Evolutionary conservation across 2,113 vertebrate species (phyloP).

Genomic region (Melanotaenia duboulayi): DNA sequence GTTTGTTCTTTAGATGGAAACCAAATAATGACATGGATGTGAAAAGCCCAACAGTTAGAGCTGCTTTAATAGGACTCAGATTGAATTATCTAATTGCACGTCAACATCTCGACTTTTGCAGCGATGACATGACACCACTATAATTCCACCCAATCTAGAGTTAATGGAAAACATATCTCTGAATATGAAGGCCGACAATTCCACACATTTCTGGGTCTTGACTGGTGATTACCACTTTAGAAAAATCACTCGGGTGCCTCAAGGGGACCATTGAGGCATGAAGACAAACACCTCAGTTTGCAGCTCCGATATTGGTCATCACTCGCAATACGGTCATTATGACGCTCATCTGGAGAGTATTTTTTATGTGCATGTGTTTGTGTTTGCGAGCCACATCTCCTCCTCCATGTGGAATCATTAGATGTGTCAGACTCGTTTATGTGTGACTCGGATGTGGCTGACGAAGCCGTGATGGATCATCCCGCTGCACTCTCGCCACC

Average conservation of each 20-base stretch:
- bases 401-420: constrained; percentile 49
- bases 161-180: constrained; percentile 53
- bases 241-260: constrained; percentile 34
- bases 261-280: constrained; percentile 24
- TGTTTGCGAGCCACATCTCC: constrained; percentile 19
- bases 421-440: constrained; percentile 57
- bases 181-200: constrained; percentile 22
- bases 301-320: constrained; percentile 18
- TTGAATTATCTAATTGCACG: constrained; percentile 38
- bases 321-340: constrained; percentile 33
- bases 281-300: constrained; percentile 54
- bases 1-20: neutral
- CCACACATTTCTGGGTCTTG: constrained; percentile 1
- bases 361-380: constrained; percentile 9
- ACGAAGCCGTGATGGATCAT: constrained; percentile 58
- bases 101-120: constrained; percentile 10
- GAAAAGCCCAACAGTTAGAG: neutral
- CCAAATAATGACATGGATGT: neutral
- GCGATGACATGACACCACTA: neutral
- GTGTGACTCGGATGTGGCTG: constrained; percentile 46
- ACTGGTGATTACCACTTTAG: constrained; percentile 52
- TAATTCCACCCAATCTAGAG: constrained; percentile 40
- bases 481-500: constrained; percentile 31
- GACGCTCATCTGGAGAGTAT: constrained; percentile 52
- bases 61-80: constrained; percentile 20